phyloP scores from a whole-genome alignment of 2,113 vertebrate species.

The Ifrita kowaldi region DNA sequence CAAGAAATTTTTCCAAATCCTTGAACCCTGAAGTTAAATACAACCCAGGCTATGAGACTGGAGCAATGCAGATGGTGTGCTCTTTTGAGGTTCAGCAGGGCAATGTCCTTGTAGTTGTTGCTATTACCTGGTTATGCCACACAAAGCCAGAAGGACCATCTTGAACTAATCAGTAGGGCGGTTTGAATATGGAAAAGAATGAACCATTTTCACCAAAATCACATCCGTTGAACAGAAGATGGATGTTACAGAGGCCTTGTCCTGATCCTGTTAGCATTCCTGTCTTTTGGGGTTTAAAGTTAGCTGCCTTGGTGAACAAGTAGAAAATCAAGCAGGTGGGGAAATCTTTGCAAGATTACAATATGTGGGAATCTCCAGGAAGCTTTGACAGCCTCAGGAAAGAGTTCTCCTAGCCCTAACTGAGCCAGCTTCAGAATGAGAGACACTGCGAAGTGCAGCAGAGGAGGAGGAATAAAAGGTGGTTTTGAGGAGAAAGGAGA shows the following conservation, averaged over 20 bases:
- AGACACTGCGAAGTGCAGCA: neutral
- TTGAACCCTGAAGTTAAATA: neutral
- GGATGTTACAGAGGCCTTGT: neutral
- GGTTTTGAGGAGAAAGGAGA: neutral
- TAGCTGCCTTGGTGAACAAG: neutral
- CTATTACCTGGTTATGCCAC: neutral
- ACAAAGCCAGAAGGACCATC: neutral
- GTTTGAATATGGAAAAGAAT: neutral
- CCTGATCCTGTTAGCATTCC: neutral
- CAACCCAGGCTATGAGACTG: neutral
- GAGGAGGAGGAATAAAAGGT: neutral
- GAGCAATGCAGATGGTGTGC: neutral
- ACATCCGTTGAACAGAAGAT: neutral
- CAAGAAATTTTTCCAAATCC: neutral
- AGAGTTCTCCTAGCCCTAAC: neutral
- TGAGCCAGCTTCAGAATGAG: neutral
- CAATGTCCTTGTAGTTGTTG: neutral
- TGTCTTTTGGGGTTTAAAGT: neutral
- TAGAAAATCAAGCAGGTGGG: neutral
- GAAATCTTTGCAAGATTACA: neutral
- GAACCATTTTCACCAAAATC: neutral
- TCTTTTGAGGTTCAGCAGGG: neutral
- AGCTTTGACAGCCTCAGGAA: neutral
- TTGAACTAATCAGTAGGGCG: neutral
- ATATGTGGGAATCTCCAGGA: neutral